phyloP scores from a whole-genome alignment of 2,797 vertebrate species.

The Sorex maritimensis region DNA sequence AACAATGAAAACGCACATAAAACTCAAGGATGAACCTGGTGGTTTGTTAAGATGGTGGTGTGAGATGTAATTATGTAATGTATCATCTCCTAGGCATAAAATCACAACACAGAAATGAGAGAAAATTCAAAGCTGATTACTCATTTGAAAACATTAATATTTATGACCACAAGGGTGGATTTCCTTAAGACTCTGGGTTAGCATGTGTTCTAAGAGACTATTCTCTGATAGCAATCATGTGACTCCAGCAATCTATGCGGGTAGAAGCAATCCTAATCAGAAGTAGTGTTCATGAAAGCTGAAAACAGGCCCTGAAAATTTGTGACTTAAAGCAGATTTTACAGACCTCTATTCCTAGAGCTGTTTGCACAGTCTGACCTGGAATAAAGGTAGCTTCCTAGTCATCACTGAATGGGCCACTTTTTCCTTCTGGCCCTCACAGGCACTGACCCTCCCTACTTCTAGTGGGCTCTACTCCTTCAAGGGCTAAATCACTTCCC shows the following conservation, averaged over 20 bases:
- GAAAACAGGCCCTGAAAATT: slow-evolving; percentile 81
- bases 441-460: not conserved
- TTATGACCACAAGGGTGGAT: slow-evolving; percentile 73
- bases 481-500: not conserved
- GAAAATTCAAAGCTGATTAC: slow-evolving; percentile 65
- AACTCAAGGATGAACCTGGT: not conserved
- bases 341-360: slow-evolving; percentile 72
- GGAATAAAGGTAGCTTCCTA: slow-evolving; percentile 77
- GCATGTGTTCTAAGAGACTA: slow-evolving; percentile 59
- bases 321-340: slow-evolving; percentile 82
- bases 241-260: slow-evolving; percentile 79
- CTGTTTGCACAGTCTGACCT: slow-evolving; percentile 75
- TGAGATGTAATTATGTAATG: slow-evolving; percentile 82
- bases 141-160: slow-evolving; percentile 84
- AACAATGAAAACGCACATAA: not conserved
- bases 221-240: slow-evolving; percentile 80
- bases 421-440: not conserved
- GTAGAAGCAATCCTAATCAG: slow-evolving; percentile 73
- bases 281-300: slow-evolving; percentile 71
- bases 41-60: slow-evolving; percentile 39
- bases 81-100: slow-evolving; percentile 70
- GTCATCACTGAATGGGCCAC: slow-evolving; percentile 26
- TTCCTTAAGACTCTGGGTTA: slow-evolving; percentile 65
- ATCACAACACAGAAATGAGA: slow-evolving; percentile 36
- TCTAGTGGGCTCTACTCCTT: not conserved